A percentile compares a stretch with the other conserved stretches of the same genome.
phyloP scores from a whole-genome alignment of 2,113 vertebrate species.

The Chelonoidis abingdonii region DNA sequence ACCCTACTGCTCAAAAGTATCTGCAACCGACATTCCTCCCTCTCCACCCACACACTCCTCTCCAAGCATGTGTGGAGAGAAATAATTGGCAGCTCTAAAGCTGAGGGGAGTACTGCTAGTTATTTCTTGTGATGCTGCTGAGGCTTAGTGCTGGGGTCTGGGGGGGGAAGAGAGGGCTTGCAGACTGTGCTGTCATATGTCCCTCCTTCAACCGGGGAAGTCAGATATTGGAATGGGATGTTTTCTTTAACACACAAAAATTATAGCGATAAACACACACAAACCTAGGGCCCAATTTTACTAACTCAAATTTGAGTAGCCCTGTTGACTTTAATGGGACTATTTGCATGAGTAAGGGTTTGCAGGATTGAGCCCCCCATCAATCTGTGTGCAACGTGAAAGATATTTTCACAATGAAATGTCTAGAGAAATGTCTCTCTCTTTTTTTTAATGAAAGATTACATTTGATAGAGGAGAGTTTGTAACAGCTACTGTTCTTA shows the following conservation, averaged over 20 bases:
- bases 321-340: background rate
- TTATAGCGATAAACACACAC: background rate
- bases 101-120: background rate
- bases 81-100: background rate
- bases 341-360: background rate
- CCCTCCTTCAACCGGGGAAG: background rate
- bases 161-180: background rate
- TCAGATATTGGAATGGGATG: background rate
- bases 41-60: background rate
- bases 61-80: background rate
- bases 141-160: background rate
- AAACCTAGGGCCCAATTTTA: background rate
- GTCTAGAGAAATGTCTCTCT: background rate
- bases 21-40: background rate
- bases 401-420: background rate
- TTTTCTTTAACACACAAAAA: background rate
- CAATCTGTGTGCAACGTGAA: rapidly evolving
- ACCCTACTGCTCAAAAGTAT: background rate
- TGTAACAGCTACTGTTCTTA: background rate
- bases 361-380: background rate
- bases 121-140: background rate
- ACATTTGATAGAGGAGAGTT: background rate
- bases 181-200: background rate
- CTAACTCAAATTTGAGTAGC: background rate
- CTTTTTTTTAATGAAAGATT: background rate